Conservation (phyloP, 2,888 invertebrate genomes). For the Leuctra nigra region DNA sequence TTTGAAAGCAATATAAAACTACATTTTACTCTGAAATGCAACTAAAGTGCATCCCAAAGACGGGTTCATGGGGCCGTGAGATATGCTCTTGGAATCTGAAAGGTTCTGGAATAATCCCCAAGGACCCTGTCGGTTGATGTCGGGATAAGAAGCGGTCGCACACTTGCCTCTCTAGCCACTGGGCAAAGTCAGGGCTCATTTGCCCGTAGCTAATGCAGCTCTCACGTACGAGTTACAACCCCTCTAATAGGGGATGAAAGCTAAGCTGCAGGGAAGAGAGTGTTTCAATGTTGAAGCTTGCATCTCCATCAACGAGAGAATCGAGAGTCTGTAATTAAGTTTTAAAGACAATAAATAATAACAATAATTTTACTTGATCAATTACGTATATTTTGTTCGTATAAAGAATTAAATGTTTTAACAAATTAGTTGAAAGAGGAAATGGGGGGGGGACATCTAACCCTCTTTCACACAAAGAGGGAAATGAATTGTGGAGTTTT, state of each 20-base stretch:
- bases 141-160: neutral
- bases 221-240: neutral
- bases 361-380: neutral
- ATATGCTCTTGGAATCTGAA: neutral
- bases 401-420: neutral
- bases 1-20: too few relatives aligned
- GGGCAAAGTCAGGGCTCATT: slow-evolving; percentile 12
- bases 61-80: neutral
- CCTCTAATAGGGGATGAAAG: slow-evolving; percentile 8
- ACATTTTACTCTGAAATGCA: too few relatives aligned
- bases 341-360: too few relatives aligned
- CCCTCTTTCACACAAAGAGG: too few relatives aligned
- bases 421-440: neutral
- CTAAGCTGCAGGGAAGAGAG: neutral
- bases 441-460: too few relatives aligned
- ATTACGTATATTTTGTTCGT: neutral
- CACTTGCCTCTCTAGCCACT: too few relatives aligned
- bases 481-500: too few relatives aligned
- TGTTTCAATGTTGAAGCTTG: neutral
- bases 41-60: too few relatives aligned
- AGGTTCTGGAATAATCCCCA: neutral
- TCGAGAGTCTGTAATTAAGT: too few relatives aligned
- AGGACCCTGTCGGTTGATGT: neutral
- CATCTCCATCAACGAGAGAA: too few relatives aligned
- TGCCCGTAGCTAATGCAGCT: slow-evolving; percentile 8